A percentile compares a stretch with the other conserved stretches of the same genome.
phyloP scores from a whole-genome alignment of 2,113 vertebrate genomes.

The Oreamnos americanus region DNA sequence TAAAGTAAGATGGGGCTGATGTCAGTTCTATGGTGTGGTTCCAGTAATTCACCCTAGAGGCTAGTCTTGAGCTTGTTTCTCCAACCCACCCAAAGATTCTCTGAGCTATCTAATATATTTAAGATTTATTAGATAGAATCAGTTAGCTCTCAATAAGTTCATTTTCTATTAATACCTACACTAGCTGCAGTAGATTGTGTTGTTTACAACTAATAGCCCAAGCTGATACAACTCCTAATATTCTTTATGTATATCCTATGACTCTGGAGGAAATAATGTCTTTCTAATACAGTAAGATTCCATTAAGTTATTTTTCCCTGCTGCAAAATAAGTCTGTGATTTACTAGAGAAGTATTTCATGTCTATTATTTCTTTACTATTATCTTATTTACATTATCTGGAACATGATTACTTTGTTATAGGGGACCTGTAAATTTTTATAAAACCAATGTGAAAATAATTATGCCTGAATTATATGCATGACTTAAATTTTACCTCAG shows the following conservation, averaged over 20 bases:
- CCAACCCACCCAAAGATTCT: neutral
- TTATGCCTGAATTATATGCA: neutral
- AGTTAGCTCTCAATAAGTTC: neutral
- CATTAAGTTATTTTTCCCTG: neutral
- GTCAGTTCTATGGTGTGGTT: neutral
- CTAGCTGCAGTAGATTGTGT: neutral
- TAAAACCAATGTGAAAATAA: conserved; percentile 4
- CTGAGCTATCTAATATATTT: neutral
- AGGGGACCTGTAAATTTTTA: neutral
- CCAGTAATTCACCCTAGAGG: neutral
- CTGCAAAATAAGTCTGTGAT: neutral
- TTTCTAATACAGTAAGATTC: conserved; percentile 8
- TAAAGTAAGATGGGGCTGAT: neutral
- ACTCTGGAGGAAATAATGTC: neutral
- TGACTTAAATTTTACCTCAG: neutral
- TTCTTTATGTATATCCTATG: neutral
- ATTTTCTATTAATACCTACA: neutral
- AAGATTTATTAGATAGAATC: neutral
- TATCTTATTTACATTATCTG: neutral
- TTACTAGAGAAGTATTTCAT: neutral
- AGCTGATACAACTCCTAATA: neutral
- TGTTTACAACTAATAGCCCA: neutral
- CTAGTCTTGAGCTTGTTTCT: neutral
- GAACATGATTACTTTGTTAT: neutral
- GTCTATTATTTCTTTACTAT: neutral